Conservation (phyloP, 2,797 vertebrate species). For the Potorous gilbertii region DNA sequence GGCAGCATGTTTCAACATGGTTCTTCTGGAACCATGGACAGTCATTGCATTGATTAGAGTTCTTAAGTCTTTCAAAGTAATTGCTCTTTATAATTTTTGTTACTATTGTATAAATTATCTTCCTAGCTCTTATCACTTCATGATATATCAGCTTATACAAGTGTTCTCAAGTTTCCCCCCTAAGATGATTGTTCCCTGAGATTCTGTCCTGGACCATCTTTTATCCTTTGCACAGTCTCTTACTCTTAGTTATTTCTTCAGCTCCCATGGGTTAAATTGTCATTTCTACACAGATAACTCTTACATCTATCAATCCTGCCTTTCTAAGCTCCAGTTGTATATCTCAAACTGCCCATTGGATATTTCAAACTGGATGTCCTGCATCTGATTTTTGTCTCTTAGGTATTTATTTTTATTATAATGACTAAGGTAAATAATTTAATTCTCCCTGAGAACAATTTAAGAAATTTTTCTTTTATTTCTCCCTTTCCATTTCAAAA, state of each 20-base stretch:
- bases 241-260: too few species aligned
- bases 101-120: not conserved
- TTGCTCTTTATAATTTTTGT: not conserved
- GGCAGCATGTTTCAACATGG: not conserved
- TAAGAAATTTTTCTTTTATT: not conserved
- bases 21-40: not conserved
- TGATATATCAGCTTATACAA: not conserved
- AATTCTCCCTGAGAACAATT: not conserved
- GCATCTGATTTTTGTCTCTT: not conserved
- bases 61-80: not conserved
- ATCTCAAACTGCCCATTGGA: not conserved
- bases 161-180: not conserved
- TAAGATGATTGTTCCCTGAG: not conserved
- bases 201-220: not conserved
- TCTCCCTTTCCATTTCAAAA: not conserved
- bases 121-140: not conserved
- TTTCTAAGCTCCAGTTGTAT: not conserved
- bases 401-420: not conserved
- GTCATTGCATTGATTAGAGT: not conserved
- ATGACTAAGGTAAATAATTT: not conserved
- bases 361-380: not conserved
- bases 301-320: not conserved
- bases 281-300: not conserved
- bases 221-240: not conserved
- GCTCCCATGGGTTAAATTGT: not conserved